phyloP scores from a whole-genome alignment of 2,888 invertebrate species.

The Petrolisthes cinctipes region DNA sequence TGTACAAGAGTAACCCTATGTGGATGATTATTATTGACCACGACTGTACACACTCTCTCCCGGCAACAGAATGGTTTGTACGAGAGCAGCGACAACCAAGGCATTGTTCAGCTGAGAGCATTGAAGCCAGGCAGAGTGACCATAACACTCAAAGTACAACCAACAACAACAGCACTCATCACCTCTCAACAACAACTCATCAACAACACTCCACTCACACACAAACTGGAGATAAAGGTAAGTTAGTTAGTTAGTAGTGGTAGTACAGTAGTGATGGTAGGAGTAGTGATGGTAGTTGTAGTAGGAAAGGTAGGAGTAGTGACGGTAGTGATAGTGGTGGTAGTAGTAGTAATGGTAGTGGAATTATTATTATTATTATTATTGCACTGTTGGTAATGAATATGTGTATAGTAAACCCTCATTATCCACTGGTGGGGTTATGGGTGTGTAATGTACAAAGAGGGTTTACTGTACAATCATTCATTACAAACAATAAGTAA shows the following conservation, averaged over 20 bases:
- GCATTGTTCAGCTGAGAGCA: slow-evolving; percentile 43
- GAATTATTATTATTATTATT: no score
- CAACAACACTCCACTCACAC: slow-evolving; percentile 37
- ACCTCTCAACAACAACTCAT: slow-evolving; percentile 30
- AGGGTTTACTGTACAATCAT: no score
- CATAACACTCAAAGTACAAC: slow-evolving; percentile 40
- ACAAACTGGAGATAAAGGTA: slow-evolving; percentile 56
- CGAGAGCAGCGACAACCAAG: slow-evolving; percentile 54
- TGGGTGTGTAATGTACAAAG: no score
- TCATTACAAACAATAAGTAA: no score
- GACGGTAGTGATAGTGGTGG: background rate
- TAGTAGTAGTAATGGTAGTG: background rate
- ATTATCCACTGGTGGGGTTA: no score
- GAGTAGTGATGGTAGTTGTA: background rate
- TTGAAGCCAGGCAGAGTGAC: slow-evolving; percentile 47
- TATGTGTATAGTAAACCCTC: no score
- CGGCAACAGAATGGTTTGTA: slow-evolving; percentile 44
- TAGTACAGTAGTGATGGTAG: background rate
- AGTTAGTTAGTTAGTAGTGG: background rate
- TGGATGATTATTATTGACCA: no score
- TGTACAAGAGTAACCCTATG: no score
- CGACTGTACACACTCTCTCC: no score
- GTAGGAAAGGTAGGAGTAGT: no score
- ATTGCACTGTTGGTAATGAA: no score
- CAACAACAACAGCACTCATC: background rate